Evolutionary conservation across 2,797 vertebrate genomes (phyloP), one percentile per base, ranked within the genome.

Genomic region (Rhodeus uyekii): DNA sequence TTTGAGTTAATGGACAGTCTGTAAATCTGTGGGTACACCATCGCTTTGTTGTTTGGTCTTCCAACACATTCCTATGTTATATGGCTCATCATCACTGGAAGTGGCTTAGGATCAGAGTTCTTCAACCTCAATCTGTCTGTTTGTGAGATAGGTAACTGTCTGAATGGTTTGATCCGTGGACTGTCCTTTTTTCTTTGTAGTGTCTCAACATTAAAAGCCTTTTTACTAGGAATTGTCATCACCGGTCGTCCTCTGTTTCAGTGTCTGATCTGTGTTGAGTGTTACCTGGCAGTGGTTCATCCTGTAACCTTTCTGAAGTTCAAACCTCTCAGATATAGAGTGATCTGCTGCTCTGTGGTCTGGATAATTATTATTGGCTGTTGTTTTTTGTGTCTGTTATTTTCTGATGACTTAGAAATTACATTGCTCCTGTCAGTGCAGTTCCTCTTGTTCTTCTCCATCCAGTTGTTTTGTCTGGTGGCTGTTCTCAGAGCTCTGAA

Each of bases 261-360:
- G 34, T 10, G 14, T 2, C 34, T 75, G 72, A 75, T 58, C 0
- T 75, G 72, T 58, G 34, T 74, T 36, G 72, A 75, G 72, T 53
- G 72, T 75, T 75, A 75, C n/a, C 72, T 75, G 36, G 72, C 72
- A 18, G 72, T 75, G 36, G n/a, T 75, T 55, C 34, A 55, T 55
- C 72, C 72, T 60, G 50, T 75, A 75, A 75, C 14, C n/a, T 75
- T 58, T 38, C 36, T 75, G 12, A 75, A 75, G 50, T 58, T 0
- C 72, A 75, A 75, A 75, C 72, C 72, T 75, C 50, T 75, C 34
- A 24, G 50, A 55, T 75, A 75, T 27, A 55, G 72, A 38, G 14
- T 75, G 4, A 38, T 58, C 22, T 58, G 13, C 22, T 39, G n/a
- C n/a, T n/a, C 48, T 36, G 32, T 0, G 0, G 29, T 0, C 29